Evolutionary conservation across 2,797 vertebrate genomes (phyloP).

Genomic region (Mus minutoides): DNA sequence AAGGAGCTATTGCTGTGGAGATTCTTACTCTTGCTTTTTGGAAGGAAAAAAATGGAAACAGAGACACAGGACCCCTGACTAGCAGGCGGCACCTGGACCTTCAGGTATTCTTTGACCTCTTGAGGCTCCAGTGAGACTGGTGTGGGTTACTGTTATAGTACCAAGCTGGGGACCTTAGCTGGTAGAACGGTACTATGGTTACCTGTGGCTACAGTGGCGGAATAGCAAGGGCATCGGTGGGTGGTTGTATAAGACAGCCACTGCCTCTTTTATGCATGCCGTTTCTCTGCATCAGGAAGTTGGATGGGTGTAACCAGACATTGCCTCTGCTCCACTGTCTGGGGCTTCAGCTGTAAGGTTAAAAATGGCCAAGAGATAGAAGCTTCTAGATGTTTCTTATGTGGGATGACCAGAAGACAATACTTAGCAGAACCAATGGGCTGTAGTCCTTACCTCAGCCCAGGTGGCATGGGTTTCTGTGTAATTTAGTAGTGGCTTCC

Average conservation of each 20-base stretch:
- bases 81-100: not conserved
- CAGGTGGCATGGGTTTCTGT: not conserved
- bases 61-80: not conserved
- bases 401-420: slow-evolving; percentile 25
- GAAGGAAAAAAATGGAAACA: not conserved
- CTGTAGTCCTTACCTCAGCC: not conserved
- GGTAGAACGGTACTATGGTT: not conserved
- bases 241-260: not conserved
- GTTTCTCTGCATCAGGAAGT: not conserved
- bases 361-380: not conserved
- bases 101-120: not conserved
- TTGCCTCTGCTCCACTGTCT: not conserved
- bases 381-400: not conserved
- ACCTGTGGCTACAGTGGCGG: not conserved
- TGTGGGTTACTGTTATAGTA: not conserved
- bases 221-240: not conserved
- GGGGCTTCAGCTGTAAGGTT: not conserved
- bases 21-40: not conserved
- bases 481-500: not conserved
- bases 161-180: not conserved
- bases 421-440: not conserved
- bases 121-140: not conserved
- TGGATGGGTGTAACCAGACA: not conserved
- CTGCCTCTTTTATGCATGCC: not conserved
- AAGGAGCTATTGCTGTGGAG: not conserved